A percentile compares a stretch with the other conserved stretches of the same genome.
Evolutionary conservation across 1,140 invertebrate species (phyloP).

Genomic region (Drosophila suzukii): DNA sequence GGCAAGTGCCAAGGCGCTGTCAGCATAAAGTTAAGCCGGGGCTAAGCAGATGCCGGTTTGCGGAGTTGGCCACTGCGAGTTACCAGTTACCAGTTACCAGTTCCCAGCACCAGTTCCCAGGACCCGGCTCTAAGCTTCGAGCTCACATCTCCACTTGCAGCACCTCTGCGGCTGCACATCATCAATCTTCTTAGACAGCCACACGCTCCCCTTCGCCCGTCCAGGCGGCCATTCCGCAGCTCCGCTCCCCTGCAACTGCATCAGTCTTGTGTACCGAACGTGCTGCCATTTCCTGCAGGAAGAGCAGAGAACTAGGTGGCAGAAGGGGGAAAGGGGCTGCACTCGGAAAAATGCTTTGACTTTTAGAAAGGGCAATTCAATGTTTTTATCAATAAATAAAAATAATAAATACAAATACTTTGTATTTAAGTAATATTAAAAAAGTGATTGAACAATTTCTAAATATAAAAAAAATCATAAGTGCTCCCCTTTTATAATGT

Average conservation of each 20-base stretch:
- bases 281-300: conserved; percentile 67
- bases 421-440: too few relatives aligned
- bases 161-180: conserved; percentile 71
- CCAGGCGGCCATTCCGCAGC: conserved; percentile 9
- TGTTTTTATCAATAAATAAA: too few relatives aligned
- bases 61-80: conserved; percentile 34
- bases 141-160: conserved; percentile 37
- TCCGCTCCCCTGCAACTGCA: conserved; percentile 51
- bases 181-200: conserved; percentile 80
- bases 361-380: not conserved
- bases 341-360: conserved; percentile 1
- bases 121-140: not conserved
- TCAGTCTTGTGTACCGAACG: conserved; percentile 76
- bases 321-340: not conserved
- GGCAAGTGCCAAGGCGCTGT: conserved; percentile 79
- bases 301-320: not conserved
- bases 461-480: too few relatives aligned
- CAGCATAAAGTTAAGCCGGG: conserved; percentile 77
- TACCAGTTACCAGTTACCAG: conserved; percentile 7
- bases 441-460: too few relatives aligned
- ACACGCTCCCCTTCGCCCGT: conserved; percentile 26
- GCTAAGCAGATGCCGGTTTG: conserved; percentile 69
- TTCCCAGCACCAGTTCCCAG: not conserved
- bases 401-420: too few relatives aligned
- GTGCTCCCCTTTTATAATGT: too few relatives aligned